These are phyloP conservation scores for Buathra laborator DNA, from an alignment of 2,888 invertebrate genomes.

Conservation along the genomic window DNA sequence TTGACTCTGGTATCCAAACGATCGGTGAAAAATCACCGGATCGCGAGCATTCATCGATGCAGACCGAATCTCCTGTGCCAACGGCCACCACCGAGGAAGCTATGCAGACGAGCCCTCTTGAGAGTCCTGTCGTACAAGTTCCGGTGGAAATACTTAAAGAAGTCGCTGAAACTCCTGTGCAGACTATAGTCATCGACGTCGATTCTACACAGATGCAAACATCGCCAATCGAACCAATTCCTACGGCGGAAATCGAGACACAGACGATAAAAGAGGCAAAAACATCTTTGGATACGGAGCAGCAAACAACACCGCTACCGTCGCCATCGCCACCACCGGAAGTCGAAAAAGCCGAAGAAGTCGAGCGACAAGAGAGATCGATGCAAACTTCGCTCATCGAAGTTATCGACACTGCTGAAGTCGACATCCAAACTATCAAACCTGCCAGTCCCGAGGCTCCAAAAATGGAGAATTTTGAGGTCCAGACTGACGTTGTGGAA, in stretches of 20 bases:
- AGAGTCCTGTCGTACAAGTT: slow-evolving; percentile 85
- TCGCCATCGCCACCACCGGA: too few relatives aligned
- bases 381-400: slow-evolving; percentile 83
- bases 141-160: slow-evolving; percentile 58
- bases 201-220: slow-evolving; percentile 79
- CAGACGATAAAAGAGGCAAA: slow-evolving; percentile 83
- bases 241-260: slow-evolving; percentile 78
- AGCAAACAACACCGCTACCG: slow-evolving; percentile 82
- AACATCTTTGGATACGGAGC: slow-evolving; percentile 75
- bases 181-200: slow-evolving; percentile 82
- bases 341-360: slow-evolving; percentile 74
- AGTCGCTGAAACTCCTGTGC: slow-evolving; percentile 84
- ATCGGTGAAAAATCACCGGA: slow-evolving; percentile 78
- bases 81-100: slow-evolving; percentile 84
- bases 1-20: slow-evolving; percentile 84
- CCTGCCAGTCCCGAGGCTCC: slow-evolving; percentile 79
- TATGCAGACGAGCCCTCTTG: slow-evolving; percentile 82
- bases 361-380: slow-evolving; percentile 80
- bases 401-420: slow-evolving; percentile 74
- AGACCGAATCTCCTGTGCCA: slow-evolving; percentile 84
- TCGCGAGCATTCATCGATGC: slow-evolving; percentile 86
- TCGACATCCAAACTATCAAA: slow-evolving; percentile 76
- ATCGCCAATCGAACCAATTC: slow-evolving; percentile 81
- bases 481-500: slow-evolving; percentile 86
- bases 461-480: slow-evolving; percentile 84